These are phyloP conservation scores for Agriopis aurantiaria DNA, from an alignment of 2,888 invertebrate genomes.

Conservation along the genomic window DNA sequence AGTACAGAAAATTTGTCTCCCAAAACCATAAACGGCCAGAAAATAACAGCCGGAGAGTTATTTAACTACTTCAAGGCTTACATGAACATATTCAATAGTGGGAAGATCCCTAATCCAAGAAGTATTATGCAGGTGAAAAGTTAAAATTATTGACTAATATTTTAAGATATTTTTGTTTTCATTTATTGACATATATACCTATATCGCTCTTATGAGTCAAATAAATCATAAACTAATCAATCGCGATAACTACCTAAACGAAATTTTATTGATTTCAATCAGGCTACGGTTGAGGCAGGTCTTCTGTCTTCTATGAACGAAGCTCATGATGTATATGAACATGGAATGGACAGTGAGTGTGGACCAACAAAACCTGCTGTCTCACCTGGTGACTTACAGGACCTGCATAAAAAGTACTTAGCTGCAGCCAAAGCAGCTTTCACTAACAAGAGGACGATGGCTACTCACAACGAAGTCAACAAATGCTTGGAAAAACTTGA, in stretches of 20 bases:
- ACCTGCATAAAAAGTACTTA: constrained; percentile 15
- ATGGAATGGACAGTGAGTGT: constrained; percentile 20
- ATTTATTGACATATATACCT: too few species aligned
- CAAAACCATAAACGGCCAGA: constrained; percentile 21
- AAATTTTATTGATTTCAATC: background rate
- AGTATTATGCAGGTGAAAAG: constrained; percentile 26
- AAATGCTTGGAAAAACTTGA: constrained; percentile 11
- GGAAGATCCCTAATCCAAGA: constrained; percentile 22
- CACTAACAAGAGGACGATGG: constrained; percentile 25
- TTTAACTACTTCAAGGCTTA: constrained; percentile 30
- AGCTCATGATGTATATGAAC: constrained; percentile 24
- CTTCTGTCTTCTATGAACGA: constrained; percentile 18
- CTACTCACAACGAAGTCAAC: constrained; percentile 7
- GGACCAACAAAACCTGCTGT: constrained; percentile 13
- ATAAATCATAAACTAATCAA: too few species aligned
- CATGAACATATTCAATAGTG: constrained; percentile 30
- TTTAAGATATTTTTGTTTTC: too few species aligned
- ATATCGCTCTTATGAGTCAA: too few species aligned
- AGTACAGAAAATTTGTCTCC: constrained; percentile 19
- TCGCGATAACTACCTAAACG: background rate
- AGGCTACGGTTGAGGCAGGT: constrained; percentile 24
- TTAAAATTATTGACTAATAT: background rate
- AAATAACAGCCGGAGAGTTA: constrained; percentile 27
- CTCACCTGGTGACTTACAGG: constrained; percentile 15
- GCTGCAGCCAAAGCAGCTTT: constrained; percentile 15